Evolutionary conservation across 2,888 invertebrate species (phyloP).

Genomic region (Oscheius sp.): DNA sequence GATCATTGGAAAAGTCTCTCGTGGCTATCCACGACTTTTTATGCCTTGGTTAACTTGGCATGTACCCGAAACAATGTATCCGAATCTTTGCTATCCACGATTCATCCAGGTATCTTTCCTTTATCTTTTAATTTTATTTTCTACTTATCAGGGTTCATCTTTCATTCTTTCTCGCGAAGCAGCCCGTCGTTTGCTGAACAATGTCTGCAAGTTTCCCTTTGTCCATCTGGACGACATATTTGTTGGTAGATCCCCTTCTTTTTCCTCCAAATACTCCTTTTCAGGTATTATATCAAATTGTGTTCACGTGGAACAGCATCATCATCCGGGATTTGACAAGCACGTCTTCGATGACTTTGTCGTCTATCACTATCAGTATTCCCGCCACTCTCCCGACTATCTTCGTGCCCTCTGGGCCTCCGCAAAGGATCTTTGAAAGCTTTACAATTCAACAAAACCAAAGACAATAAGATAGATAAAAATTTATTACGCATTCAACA

Average conservation of each 20-base stretch:
- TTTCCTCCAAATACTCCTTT: too few relatives aligned
- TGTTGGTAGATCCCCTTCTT: slow-evolving; percentile 53
- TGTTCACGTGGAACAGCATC: slow-evolving; percentile 47
- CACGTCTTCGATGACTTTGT: slow-evolving; percentile 61
- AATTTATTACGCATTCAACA: slow-evolving; percentile 16
- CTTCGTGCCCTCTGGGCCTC: slow-evolving; percentile 53
- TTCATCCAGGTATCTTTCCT: slow-evolving; percentile 60
- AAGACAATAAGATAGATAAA: slow-evolving; percentile 2
- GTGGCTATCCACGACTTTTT: slow-evolving; percentile 67
- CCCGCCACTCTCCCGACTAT: slow-evolving; percentile 58
- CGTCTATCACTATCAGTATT: slow-evolving; percentile 69
- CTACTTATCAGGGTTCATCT: slow-evolving; percentile 62
- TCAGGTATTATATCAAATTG: slow-evolving; percentile 61
- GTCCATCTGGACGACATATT: slow-evolving; percentile 68
- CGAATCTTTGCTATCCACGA: slow-evolving; percentile 67
- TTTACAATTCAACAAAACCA: slow-evolving; percentile 10
- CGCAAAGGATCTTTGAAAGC: slow-evolving; percentile 28
- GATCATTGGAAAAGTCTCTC: slow-evolving; percentile 67
- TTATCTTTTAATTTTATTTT: background rate
- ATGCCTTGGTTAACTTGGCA: slow-evolving; percentile 69
- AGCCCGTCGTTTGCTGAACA: slow-evolving; percentile 47
- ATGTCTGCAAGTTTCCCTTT: slow-evolving; percentile 63
- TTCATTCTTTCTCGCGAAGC: slow-evolving; percentile 66
- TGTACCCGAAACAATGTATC: slow-evolving; percentile 62
- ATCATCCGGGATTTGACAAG: slow-evolving; percentile 65